Evolutionary conservation across 2,113 vertebrate genomes (phyloP).

Genomic region (Leptodactylus fuscus): DNA sequence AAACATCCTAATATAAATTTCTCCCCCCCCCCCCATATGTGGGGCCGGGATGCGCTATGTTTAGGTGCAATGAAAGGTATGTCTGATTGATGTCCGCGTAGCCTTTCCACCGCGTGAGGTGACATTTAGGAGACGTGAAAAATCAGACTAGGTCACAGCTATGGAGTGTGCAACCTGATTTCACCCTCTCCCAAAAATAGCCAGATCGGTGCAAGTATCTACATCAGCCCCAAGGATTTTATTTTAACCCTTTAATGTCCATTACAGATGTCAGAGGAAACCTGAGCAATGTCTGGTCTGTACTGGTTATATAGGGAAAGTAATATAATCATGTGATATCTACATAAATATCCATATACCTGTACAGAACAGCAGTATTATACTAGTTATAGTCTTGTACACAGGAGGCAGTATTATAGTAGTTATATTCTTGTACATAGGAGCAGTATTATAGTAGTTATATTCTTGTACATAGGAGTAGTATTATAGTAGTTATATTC

Average conservation of each 20-base stretch:
- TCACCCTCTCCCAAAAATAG: slow-evolving; percentile 55
- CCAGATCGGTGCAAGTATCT: background rate
- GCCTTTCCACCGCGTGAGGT: slow-evolving; percentile 3
- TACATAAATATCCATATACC: no score
- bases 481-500: no score
- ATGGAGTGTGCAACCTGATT: slow-evolving; percentile 39
- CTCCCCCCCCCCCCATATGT: background rate
- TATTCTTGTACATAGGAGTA: no score
- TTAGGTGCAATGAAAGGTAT: slow-evolving; percentile 52
- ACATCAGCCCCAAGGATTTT: background rate
- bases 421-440: no score
- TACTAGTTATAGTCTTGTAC: no score
- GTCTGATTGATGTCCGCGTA: slow-evolving; percentile 27
- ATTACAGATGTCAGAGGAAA: background rate
- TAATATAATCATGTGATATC: no score
- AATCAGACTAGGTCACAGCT: slow-evolving; percentile 9
- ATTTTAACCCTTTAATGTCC: background rate
- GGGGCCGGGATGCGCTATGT: background rate
- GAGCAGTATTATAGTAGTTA: no score
- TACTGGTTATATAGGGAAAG: background rate
- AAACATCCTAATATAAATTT: background rate
- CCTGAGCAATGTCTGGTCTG: background rate
- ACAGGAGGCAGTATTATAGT: no score
- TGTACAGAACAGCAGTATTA: no score
- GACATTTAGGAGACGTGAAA: slow-evolving; percentile 53